Base-by-base conservation (phyloP, 92 coral and sea anemone species). In the Epizoanthus ramosus region DNA sequence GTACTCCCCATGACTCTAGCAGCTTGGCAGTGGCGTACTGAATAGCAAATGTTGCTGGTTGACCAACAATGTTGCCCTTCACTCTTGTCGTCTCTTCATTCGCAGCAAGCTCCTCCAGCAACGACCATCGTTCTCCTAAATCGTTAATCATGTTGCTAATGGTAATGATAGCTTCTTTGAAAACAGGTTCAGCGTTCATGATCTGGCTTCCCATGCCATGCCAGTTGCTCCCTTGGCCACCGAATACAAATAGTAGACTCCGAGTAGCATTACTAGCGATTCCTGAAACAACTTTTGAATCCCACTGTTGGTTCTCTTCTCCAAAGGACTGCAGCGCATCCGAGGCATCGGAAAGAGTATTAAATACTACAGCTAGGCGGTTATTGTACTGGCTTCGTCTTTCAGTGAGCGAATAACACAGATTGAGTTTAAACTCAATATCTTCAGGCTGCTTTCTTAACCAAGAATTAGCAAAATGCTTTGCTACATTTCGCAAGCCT, bases 191-290 rank as follows among this genome's bases (percentile, higher is more conserved):
- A 47, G 25, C 24, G 18, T 84, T 85, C 60, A 95, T 91, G 81
- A 95, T 23, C 56, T 91, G 92, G 25, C 81, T 85, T 58, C 95
- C 97, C 98, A 95, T 95, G 8, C 88, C 98, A 53, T 86, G 72
- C 98, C 98, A 95, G 56, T 92, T 88, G 33, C 88, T 71, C 3
- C 98, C 98, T 58, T 93, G 97, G 0, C 98, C 98, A 15, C 97
- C 95, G 79, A 91, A 95, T 52, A 95, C 81, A 86, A 95, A 95
- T 10, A 88, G 89, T 12, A 95, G 19, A 37, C 87, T 93, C 58
- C 79, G 76, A 10, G 57, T 58, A 57, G 72, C 53, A 1, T 63
- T 80, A 13, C 9, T 69, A 2, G 57, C 87, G 39, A 73, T 79
- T 0, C 91, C 93, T 47, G 85, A 87, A 7, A 89, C 63, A 21